A percentile compares a stretch with the other conserved stretches of the same genome.
These are phyloP conservation scores for Neodiprion lecontei DNA, from an alignment of 1,140 invertebrate species.

Conservation along the genomic window DNA sequence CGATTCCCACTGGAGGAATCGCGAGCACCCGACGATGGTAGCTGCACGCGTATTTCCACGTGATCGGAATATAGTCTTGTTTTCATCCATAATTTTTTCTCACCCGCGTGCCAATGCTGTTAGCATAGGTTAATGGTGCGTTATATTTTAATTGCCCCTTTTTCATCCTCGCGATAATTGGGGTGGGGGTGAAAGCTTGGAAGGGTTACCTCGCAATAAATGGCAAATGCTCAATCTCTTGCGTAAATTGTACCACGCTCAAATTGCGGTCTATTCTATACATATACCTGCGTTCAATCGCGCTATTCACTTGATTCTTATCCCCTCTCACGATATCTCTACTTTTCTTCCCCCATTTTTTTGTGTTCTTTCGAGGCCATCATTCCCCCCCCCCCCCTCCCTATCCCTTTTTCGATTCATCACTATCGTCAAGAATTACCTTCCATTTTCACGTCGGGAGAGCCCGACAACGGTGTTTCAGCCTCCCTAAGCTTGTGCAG, in stretches of 20 bases:
- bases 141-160: neutral
- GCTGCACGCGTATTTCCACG: too few species aligned
- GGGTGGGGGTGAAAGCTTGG: neutral
- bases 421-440: too few species aligned
- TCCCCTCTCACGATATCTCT: too few species aligned
- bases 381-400: too few species aligned
- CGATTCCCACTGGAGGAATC: neutral
- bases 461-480: conserved; percentile 22
- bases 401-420: too few species aligned
- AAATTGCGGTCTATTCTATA: too few species aligned
- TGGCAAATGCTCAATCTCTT: neutral
- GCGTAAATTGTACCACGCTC: neutral
- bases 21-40: neutral
- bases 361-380: too few species aligned
- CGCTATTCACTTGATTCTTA: too few species aligned
- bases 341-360: too few species aligned
- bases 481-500: conserved; percentile 27
- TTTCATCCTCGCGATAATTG: neutral
- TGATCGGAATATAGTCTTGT: too few species aligned
- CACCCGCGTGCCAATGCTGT: neutral
- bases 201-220: neutral
- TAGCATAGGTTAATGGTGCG: neutral
- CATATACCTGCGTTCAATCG: too few species aligned
- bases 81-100: too few species aligned
- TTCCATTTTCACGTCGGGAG: neutral